Evolutionary conservation across 2,888 invertebrate species (phyloP), one percentile per base, ranked within the genome.

Genomic region (Caenorhabditis sp.): DNA sequence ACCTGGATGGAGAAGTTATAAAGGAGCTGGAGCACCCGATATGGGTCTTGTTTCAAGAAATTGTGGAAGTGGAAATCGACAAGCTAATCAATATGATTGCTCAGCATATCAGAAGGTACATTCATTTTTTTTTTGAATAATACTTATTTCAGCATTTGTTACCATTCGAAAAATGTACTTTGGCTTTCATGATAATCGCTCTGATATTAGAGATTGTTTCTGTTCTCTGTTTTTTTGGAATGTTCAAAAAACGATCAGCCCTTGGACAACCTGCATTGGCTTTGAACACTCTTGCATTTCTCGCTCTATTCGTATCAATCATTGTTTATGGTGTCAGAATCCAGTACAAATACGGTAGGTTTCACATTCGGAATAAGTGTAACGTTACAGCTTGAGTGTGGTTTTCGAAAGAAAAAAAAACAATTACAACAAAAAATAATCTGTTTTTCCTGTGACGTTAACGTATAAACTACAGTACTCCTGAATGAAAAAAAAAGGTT

Each of bases 1-100:
- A 8, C 85, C 85, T 5, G 82, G 81, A 50, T 85, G 85, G 85
- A 72, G 83, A 51, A 75, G 73, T 23, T 81, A 77, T 63, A 81
- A 74, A 73, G 79, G 76, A 62, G 36, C 69, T 36, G 75, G 79
- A 27, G 81, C 78, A 19, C 78, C 81, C 5, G 75, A 77, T 57
- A 57, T 83, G 10, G 85, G 85, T 19, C 63, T 85, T 6, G 73
- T 84, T 19, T 77, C 82, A 1, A 68, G 78, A 58, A 66, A 79
- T 26, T 85, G 85, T 62, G 83, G 84, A 10, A 24, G 27, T 19
- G 80, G 76, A 49, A 66, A 64, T 26, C 59, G 78, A 63, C 62
- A 79, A 65, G 72, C 78, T 10, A 58, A 64, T n/a, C 66, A 62
- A 8, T 65, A 71, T 55, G 82, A 82, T 58, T 85, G 85, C 59